Percentiles rank a stretch among this genome's conserved stretches.
These are phyloP conservation scores for Centruroides sculpturatus DNA, from an alignment of 1,140 invertebrate species.

Conservation along the genomic window DNA sequence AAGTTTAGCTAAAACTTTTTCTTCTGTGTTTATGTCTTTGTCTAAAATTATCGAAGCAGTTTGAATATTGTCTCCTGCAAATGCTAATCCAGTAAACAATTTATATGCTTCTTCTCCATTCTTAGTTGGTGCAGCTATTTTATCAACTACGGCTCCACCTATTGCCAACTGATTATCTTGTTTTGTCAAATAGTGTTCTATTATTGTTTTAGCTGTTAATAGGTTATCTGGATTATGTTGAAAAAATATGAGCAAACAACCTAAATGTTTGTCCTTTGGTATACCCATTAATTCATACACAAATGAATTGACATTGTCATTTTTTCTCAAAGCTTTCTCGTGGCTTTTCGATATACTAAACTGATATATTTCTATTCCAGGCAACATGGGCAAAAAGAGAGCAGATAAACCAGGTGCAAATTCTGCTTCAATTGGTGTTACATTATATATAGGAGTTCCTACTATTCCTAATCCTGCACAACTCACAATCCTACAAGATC, in stretches of 20 bases:
- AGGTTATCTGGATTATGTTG: neutral
- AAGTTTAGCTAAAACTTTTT: conserved; percentile 21
- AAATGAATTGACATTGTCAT: neutral
- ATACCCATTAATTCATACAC: neutral
- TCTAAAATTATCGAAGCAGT: conserved; percentile 26
- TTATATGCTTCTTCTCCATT: conserved; percentile 4
- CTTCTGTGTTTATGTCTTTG: conserved; percentile 15
- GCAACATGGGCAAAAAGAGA: conserved; percentile 6
- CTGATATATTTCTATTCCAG: conserved; percentile 6
- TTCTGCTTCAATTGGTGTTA: conserved; percentile 7
- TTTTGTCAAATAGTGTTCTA: neutral
- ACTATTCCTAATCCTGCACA: too few relatives aligned
- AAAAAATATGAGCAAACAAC: conserved; percentile 10
- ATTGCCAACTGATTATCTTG: conserved; percentile 21
- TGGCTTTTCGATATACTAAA: conserved; percentile 2
- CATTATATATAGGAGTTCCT: neutral
- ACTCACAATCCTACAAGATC: too few relatives aligned
- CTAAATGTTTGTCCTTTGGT: conserved; percentile 1
- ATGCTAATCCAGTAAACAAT: conserved; percentile 19
- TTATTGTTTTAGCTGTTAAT: neutral
- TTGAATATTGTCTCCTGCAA: conserved; percentile 24
- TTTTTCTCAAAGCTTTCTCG: neutral
- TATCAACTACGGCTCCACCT: conserved; percentile 21
- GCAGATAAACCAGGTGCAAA: conserved; percentile 3
- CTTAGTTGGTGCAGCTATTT: neutral